Base-by-base conservation (phyloP, 2,797 vertebrate genomes). In the Sciaenops ocellatus region DNA sequence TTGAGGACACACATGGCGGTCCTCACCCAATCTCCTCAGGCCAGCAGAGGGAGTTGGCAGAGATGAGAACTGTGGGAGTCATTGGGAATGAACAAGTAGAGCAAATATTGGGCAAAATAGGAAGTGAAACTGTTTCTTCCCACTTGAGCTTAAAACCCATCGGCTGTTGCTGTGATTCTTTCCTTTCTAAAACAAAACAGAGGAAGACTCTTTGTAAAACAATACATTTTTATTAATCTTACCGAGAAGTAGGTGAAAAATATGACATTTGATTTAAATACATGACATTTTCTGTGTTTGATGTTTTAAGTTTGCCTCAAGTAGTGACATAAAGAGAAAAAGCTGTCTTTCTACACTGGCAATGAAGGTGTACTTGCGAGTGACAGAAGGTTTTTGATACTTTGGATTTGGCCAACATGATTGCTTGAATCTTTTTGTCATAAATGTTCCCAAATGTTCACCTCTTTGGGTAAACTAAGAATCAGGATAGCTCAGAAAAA, bases 1-100 rank as follows among this genome's bases (percentile, higher is more conserved):
- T 68, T 68, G 69, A 80, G 64, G 64, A 85, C 69, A 81, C 78
- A 80, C 76, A 77, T 83, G 78, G 73, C 30, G 12, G 62, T 81
- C 69, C 41, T 76, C 69, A 79, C 63, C 73, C 80, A 62, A 24
- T 63, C 68, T 88, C 69, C 55, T 67, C 30, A n/a, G 82, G 77
- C 77, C 72, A 76, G 74, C 55, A 68, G 55, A 62, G 65, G 68
- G 55, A 82, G 66, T 66, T 62, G 63, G 76, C 63, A 73, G 57
- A 51, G 52, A 61, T 0, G 0, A 61, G 17, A 26, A 41, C 54
- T 44, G 28, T 63, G 46, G 24, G 71, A 69, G 62, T 76, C 41
- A 7, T 5, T 75, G 30, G 24, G 20, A 69, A 30, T 47, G 5
- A 69, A 54, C 61, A 67, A 70, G 57, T 66, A 46, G 46, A 46